Conservation (phyloP, 2,113 vertebrate species). For the Microtus ochrogaster region DNA sequence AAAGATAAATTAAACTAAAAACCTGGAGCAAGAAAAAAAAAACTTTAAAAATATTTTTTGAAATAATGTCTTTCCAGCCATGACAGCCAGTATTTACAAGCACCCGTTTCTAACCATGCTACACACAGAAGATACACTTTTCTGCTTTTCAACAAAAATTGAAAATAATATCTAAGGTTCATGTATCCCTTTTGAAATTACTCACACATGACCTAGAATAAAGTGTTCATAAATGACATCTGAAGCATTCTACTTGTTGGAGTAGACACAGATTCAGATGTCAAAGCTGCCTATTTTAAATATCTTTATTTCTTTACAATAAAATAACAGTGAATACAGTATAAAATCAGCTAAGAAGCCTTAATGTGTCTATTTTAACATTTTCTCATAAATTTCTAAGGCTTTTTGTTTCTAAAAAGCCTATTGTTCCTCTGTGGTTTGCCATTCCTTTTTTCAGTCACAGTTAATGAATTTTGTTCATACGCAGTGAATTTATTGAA, state of each 20-base stretch:
- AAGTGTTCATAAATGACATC: neutral
- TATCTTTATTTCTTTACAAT: neutral
- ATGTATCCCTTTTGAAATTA: neutral
- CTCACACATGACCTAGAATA: neutral
- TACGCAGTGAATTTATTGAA: neutral
- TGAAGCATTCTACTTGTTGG: neutral
- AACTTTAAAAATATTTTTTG: neutral
- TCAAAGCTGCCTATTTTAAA: neutral
- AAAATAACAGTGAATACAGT: neutral
- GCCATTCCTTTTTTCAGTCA: neutral
- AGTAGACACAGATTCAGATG: neutral
- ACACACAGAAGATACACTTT: neutral
- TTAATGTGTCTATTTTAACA: constrained; percentile 9
- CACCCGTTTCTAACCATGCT: neutral
- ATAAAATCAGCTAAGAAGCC: neutral
- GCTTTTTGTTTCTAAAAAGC: neutral
- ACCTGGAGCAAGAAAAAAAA: neutral
- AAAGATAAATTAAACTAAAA: neutral
- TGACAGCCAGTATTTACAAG: neutral
- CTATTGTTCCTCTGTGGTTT: neutral
- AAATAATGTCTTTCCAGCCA: neutral
- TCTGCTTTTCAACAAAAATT: neutral
- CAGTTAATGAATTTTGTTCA: constrained; percentile 2
- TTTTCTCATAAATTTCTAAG: neutral
- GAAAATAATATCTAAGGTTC: neutral